phyloP scores from a whole-genome alignment of 2,113 vertebrate genomes.

The Forbesichthys papilliferus region DNA sequence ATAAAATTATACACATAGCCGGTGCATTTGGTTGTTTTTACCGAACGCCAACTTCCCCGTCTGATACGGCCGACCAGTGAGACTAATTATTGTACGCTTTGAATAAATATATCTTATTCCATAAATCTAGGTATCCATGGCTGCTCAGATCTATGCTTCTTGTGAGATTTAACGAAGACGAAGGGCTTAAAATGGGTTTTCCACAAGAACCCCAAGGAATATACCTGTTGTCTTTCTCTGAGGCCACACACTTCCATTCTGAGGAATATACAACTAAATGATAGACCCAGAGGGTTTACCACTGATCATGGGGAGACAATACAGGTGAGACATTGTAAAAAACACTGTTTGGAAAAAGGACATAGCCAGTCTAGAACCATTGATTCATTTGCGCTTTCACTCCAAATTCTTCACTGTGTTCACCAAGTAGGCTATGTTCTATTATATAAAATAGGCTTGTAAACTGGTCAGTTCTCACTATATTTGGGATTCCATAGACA shows the following conservation, averaged over 20 bases:
- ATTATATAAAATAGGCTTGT: not conserved
- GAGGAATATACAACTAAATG: slow-evolving; percentile 70
- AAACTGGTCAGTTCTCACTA: not conserved
- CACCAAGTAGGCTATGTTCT: not conserved
- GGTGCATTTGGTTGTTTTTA: slow-evolving; percentile 61
- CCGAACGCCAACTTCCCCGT: slow-evolving; percentile 61
- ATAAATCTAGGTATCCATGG: slow-evolving; percentile 79
- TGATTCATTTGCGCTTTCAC: not conserved
- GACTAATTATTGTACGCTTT: slow-evolving; percentile 76
- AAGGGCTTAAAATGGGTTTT: slow-evolving; percentile 75
- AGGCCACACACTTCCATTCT: slow-evolving; percentile 69
- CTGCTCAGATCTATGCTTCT: slow-evolving; percentile 75
- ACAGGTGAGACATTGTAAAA: slow-evolving; percentile 72
- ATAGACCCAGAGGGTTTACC: slow-evolving; percentile 72
- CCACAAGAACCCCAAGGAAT: slow-evolving; percentile 76
- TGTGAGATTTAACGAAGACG: slow-evolving; percentile 78
- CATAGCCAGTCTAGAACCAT: not conserved
- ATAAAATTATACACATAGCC: slow-evolving; percentile 48
- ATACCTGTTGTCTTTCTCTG: slow-evolving; percentile 69
- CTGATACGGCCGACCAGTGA: slow-evolving; percentile 49
- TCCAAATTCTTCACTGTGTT: slow-evolving; percentile 17
- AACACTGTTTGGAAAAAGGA: slow-evolving; percentile 25
- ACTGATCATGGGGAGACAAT: slow-evolving; percentile 72
- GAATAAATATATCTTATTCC: slow-evolving; percentile 80
- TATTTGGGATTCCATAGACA: too few relatives aligned